phyloP scores from a whole-genome alignment of 2,888 invertebrate genomes.

The Pyrrhia umbra region DNA sequence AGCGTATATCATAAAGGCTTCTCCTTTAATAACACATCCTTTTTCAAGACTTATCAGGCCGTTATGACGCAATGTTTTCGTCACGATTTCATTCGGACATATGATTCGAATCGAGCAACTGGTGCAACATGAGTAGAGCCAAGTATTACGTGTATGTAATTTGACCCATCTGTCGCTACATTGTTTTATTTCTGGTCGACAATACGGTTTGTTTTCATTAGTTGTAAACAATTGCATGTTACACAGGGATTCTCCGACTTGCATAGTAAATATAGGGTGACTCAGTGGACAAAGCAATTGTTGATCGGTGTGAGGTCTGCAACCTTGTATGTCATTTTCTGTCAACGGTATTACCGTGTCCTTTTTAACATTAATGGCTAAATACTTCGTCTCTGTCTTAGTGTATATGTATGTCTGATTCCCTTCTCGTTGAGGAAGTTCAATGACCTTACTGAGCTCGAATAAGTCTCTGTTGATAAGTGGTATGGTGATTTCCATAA shows the following conservation, averaged over 20 bases:
- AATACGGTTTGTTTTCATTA: slow-evolving; percentile 1
- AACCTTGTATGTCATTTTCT: slow-evolving; percentile 2
- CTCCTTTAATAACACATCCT: not conserved
- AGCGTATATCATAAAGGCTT: not conserved
- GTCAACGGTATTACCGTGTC: too few relatives aligned
- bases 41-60: not conserved
- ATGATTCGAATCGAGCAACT: not conserved
- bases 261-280: not conserved
- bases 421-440: not conserved
- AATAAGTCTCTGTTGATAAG: slow-evolving; percentile 17
- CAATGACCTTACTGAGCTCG: slow-evolving; percentile 12
- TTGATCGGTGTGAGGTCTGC: not conserved
- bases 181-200: slow-evolving; percentile 1
- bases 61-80: not conserved
- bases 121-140: slow-evolving; percentile 1
- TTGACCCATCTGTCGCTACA: not conserved
- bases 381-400: slow-evolving; percentile 3
- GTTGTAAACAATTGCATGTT: not conserved
- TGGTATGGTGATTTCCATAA: slow-evolving; percentile 30
- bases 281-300: not conserved
- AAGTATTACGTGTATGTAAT: not conserved
- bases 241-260: slow-evolving; percentile 4
- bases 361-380: slow-evolving; percentile 3
- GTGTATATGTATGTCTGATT: slow-evolving; percentile 3
- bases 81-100: slow-evolving; percentile 3